Base-by-base conservation (phyloP, 2,113 vertebrate species). In the Polypterus senegalus region DNA sequence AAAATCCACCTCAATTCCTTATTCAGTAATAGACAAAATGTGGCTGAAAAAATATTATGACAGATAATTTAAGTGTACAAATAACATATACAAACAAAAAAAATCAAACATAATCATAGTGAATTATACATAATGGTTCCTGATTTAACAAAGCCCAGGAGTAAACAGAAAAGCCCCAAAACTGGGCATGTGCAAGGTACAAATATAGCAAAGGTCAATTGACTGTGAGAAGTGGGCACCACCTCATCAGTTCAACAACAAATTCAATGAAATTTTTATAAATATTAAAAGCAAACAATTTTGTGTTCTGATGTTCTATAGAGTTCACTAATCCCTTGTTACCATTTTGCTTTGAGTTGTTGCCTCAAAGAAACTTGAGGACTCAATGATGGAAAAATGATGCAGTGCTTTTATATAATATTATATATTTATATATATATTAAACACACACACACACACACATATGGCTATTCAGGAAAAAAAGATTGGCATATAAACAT, bases 121-220 rank as follows among this genome's bases (percentile, higher is more conserved):
- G 53, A 62, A 62, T 62, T 62, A 56, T 55, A 55, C 45, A 55
- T 62, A 46, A 62, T 6, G 9, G 27, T 4, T 3, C 61, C 9
- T 4, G 45, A 62, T 45, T 47, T 27, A 55, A 54, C 9, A 62
- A 55, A n/a, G 54, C 45, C 61, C 53, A 3, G 9, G 46, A 52
- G 53, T 45, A 62, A n/a, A n/a, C 51, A 46, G n/a, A 9, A 55
- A 54, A 55, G 52, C 9, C 48, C 51, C 10, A 6, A 47, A 46
- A 7, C 52, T 55, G 46, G 61, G 53, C 3, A 27, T 9, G 5
- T 11, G 46, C 46, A 47, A 48, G 61, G 46, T 47, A 54, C 54
- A 47, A 4, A n/a, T 52, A 11, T 4, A 47, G 10, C 6, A 47
- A 55, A 47, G 61, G n/a, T 47, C 46, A 47, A 7, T n/a, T 11